Conservation (phyloP, 2,888 invertebrate genomes). For the Cyrtodaria siliqua region DNA sequence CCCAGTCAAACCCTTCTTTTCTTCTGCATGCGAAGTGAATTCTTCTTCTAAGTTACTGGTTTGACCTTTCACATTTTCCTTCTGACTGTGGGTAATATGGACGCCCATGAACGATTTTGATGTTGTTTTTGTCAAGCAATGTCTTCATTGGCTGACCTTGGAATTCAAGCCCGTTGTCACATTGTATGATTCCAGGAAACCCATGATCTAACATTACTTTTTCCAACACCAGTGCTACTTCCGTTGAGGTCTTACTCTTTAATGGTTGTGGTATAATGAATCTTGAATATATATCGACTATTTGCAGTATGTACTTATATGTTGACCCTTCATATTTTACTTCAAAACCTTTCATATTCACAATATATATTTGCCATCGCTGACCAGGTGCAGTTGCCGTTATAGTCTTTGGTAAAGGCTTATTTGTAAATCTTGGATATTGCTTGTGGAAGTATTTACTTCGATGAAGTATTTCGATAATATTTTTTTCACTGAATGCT, state of each 20-base stretch:
- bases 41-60: conserved; percentile 10
- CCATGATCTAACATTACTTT: conserved; percentile 24
- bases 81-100: conserved; percentile 28
- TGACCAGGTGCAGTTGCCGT: not conserved
- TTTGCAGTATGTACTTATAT: too few relatives aligned
- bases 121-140: conserved; percentile 10
- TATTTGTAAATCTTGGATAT: conserved; percentile 13
- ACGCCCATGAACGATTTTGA: conserved; percentile 25
- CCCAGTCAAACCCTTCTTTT: conserved; percentile 28
- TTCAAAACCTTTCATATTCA: conserved; percentile 26
- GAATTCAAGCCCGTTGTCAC: conserved; percentile 35
- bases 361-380: conserved; percentile 17
- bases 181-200: conserved; percentile 23
- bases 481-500: conserved; percentile 20
- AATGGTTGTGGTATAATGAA: conserved; percentile 38
- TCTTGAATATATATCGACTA: conserved; percentile 35
- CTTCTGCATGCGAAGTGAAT: conserved; percentile 16
- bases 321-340: too few relatives aligned
- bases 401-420: not conserved
- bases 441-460: conserved; percentile 18
- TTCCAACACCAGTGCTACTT: conserved; percentile 14
- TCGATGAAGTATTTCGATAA: conserved; percentile 5
- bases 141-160: conserved; percentile 10
- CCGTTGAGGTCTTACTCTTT: conserved; percentile 8
- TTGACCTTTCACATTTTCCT: too few relatives aligned